Base-by-base conservation (phyloP, 1,140 invertebrate genomes). In the Plodia interpunctella region DNA sequence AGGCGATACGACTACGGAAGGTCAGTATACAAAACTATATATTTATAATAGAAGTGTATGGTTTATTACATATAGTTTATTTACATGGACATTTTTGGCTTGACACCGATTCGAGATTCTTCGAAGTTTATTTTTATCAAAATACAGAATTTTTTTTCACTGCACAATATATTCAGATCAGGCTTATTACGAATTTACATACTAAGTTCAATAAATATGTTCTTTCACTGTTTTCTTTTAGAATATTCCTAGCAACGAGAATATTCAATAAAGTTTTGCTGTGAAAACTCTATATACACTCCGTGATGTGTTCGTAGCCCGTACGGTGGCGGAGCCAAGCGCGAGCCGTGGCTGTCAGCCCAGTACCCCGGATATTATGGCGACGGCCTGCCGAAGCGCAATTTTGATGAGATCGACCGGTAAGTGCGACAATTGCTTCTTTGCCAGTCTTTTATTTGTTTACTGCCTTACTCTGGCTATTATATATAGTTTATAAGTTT, bases 331-430 rank as follows among this genome's bases (percentile, higher is more conserved):
- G 86, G 51, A 5, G 32, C 30, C 84, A 91, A 69, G 91, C 93
- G 70, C n/a, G 76, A 84, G 49, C 62, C 62, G 10, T 83, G 79
- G 77, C 64, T 76, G 10, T 56, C 72, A 60, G 90, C 93, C 65
- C 92, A 93, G 68, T 93, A 93, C 62, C 91, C 92, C 74, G 80
- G 91, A 35, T 90, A 90, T 62, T 92, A 91, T 25, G 93, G 92
- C 66, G 88, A 90, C n/a, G 90, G 87, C 5, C 91, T 93, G 68
- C 91, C 91, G 49, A 93, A 92, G 59, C 85, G 90, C 44, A 91
- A 91, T 70, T 91, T 93, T 60, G 92, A 93, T 61, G 91, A 92
- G 74, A 92, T 92, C 56, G 91, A 92, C 71, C 80, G 88, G 66
- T 87, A 70, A 81, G 80, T 75, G 56, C 13, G 38, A 15, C 38